Evolutionary conservation across 2,888 invertebrate species (phyloP).

Genomic region (Deilephila elpenor): DNA sequence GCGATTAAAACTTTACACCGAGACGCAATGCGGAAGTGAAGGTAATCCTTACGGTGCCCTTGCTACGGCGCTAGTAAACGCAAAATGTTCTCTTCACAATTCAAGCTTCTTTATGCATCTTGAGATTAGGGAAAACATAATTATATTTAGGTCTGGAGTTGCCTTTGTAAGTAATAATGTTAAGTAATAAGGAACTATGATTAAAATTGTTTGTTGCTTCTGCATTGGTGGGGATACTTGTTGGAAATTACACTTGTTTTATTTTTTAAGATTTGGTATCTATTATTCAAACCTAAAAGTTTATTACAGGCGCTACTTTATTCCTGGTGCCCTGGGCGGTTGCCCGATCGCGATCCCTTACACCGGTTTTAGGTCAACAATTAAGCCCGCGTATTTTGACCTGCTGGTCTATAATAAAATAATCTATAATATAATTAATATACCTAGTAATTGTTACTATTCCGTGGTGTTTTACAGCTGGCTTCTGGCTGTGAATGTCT

Average conservation of each 20-base stretch:
- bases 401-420: no score
- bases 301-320: no score
- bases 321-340: no score
- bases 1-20: constrained; percentile 28
- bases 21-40: constrained; percentile 43
- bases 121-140: neutral
- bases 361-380: no score
- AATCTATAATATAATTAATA: no score
- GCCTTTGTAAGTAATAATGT: neutral
- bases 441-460: no score
- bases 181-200: neutral
- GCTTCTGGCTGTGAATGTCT: no score
- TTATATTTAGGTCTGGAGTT: neutral
- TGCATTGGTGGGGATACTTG: neutral
- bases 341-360: no score
- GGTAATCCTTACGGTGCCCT: constrained; percentile 9
- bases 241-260: neutral
- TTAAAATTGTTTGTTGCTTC: neutral
- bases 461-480: no score
- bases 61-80: neutral
- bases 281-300: no score
- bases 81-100: constrained; percentile 11
- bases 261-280: no score
- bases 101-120: neutral
- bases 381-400: no score